phyloP scores from a whole-genome alignment of 2,113 vertebrate genomes.

The Chauna torquata region DNA sequence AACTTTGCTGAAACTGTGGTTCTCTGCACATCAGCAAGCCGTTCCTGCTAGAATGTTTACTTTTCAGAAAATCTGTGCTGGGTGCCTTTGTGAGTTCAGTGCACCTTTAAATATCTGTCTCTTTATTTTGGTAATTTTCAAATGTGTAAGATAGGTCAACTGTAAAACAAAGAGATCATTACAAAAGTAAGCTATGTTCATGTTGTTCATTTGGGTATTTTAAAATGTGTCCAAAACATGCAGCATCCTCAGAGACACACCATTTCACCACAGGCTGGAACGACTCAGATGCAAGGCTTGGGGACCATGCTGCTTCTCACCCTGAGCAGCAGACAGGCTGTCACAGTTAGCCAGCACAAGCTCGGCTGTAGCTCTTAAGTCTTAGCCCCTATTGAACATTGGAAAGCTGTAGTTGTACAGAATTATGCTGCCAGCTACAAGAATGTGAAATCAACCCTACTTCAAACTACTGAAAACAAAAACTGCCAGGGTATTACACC shows the following conservation, averaged over 20 bases:
- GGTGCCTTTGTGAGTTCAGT: not conserved
- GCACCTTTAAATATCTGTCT: not conserved
- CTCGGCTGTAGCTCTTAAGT: not conserved
- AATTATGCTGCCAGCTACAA: not conserved
- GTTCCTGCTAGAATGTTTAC: not conserved
- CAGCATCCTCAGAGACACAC: not conserved
- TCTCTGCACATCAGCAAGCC: not conserved
- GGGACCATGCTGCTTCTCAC: not conserved
- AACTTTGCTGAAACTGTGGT: not conserved
- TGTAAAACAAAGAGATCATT: not conserved
- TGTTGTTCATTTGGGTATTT: not conserved
- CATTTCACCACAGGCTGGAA: not conserved
- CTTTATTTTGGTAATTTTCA: not conserved
- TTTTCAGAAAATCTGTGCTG: not conserved
- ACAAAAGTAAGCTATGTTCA: not conserved
- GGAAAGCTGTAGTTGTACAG: not conserved
- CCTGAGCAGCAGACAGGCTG: not conserved
- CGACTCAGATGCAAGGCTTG: fast-evolving
- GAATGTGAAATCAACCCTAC: not conserved
- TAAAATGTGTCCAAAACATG: not conserved
- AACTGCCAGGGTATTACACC: not conserved
- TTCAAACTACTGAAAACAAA: not conserved
- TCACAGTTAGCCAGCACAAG: not conserved
- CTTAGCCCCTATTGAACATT: not conserved
- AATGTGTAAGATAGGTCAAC: not conserved